These are phyloP conservation scores for Bostrychus sinensis DNA, from an alignment of 2,113 vertebrate species.

Conservation along the genomic window DNA sequence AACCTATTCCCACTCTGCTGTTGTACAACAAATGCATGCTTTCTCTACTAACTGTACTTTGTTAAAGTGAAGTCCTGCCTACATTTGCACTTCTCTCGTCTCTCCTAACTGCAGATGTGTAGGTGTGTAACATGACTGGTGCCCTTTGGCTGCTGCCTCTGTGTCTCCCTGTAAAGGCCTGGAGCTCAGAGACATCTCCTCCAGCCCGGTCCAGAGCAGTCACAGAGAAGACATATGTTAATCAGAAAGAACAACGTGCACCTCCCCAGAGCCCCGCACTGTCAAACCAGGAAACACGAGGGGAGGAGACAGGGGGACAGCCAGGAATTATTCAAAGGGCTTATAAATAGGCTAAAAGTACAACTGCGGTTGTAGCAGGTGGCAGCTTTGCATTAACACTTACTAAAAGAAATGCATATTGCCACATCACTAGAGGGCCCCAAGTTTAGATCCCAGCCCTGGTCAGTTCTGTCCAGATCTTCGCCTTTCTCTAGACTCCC, in stretches of 20 bases:
- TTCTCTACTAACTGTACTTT: no score
- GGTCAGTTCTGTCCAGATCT: no score
- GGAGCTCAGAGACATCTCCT: neutral
- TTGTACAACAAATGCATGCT: no score
- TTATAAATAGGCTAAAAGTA: neutral
- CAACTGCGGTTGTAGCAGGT: no score
- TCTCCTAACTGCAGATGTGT: neutral
- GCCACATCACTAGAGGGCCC: no score
- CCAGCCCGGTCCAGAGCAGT: neutral
- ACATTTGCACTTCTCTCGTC: neutral
- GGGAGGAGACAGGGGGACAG: neutral
- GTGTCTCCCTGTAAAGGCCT: neutral
- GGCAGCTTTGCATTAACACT: no score
- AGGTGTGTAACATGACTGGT: slow-evolving; percentile 1
- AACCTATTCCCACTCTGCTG: no score
- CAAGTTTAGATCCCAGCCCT: no score
- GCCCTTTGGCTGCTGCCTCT: slow-evolving; percentile 7
- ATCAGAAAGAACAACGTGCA: neutral
- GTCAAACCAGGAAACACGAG: neutral
- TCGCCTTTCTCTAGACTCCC: no score
- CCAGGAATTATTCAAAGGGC: neutral
- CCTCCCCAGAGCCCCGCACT: neutral
- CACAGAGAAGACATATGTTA: neutral
- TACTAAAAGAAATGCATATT: no score
- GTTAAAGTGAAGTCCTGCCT: no score